Conservation (phyloP, 2,888 invertebrate genomes). For the Ormyrus pomaceus region DNA sequence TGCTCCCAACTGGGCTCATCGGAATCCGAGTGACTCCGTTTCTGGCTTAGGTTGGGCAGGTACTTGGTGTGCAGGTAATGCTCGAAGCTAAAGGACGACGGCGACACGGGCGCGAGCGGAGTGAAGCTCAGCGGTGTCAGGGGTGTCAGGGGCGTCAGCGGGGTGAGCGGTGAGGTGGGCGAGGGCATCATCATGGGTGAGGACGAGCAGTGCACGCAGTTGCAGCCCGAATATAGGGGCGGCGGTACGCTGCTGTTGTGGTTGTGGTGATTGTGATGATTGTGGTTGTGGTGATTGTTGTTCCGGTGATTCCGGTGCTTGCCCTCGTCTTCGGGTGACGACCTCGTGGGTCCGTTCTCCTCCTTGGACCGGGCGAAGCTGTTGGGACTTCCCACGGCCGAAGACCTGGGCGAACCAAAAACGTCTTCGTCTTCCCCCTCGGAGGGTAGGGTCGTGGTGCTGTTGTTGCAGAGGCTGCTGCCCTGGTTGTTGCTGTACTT, state of each 20-base stretch:
- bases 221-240: conserved; percentile 70
- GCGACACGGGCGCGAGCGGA: conserved; percentile 78
- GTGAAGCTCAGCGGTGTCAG: conserved; percentile 75
- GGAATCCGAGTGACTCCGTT: conserved; percentile 81
- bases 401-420: conserved; percentile 71
- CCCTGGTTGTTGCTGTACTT: conserved; percentile 76
- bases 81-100: conserved; percentile 79
- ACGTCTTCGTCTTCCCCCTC: conserved; percentile 72
- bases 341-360: conserved; percentile 23
- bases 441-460: conserved; percentile 61
- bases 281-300: conserved; percentile 64
- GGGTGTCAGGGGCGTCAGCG: conserved; percentile 75
- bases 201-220: conserved; percentile 66
- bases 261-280: conserved; percentile 51
- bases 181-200: conserved; percentile 73
- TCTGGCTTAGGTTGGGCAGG: conserved; percentile 78
- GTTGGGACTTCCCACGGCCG: conserved; percentile 74
- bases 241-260: conserved; percentile 53
- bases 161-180: conserved; percentile 78
- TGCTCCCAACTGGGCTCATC: conserved; percentile 77
- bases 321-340: conserved; percentile 8
- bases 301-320: conserved; percentile 9
- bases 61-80: conserved; percentile 81
- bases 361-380: conserved; percentile 26
- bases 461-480: conserved; percentile 53